These are phyloP conservation scores for Toxotes chatareus DNA, from an alignment of 2,113 vertebrate genomes.

Conservation along the genomic window DNA sequence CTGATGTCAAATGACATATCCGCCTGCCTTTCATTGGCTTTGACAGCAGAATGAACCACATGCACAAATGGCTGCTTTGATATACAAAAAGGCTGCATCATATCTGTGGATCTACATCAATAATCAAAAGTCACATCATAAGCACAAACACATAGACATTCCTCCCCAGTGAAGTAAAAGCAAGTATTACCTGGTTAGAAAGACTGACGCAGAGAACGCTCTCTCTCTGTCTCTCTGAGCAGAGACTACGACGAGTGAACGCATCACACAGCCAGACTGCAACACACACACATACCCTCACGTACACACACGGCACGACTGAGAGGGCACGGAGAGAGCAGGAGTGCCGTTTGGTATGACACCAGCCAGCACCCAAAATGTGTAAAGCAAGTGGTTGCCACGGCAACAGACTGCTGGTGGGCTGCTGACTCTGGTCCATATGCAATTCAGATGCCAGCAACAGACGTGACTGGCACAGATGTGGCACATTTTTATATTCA, in stretches of 20 bases:
- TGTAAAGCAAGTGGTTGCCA: slow-evolving; percentile 77
- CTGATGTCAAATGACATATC: slow-evolving; percentile 53
- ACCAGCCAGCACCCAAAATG: slow-evolving; percentile 72
- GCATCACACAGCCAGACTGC: slow-evolving; percentile 31
- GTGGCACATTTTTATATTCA: neutral
- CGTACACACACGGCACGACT: slow-evolving; percentile 28
- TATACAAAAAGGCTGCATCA: neutral
- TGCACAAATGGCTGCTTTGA: slow-evolving; percentile 1
- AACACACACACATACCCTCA: slow-evolving; percentile 38
- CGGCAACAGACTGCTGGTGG: slow-evolving; percentile 77
- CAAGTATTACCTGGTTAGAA: slow-evolving; percentile 62
- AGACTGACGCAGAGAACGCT: slow-evolving; percentile 42
- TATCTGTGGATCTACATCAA: slow-evolving; percentile 1
- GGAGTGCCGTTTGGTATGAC: slow-evolving; percentile 62
- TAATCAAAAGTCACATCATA: neutral
- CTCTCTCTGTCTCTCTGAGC: slow-evolving; percentile 54
- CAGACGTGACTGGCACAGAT: too few relatives aligned
- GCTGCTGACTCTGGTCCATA: slow-evolving; percentile 44
- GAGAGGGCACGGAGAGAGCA: slow-evolving; percentile 64
- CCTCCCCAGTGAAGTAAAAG: slow-evolving; percentile 33
- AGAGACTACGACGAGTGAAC: slow-evolving; percentile 58
- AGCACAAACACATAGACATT: slow-evolving; percentile 2
- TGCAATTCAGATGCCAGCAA: slow-evolving; percentile 55
- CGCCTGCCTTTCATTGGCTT: slow-evolving; percentile 12
- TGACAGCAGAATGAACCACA: slow-evolving; percentile 37